Percentiles rank a stretch among this genome's conserved stretches.
Evolutionary conservation across 2,888 invertebrate genomes (phyloP).

Genomic region (Pasiphila rectangulata): DNA sequence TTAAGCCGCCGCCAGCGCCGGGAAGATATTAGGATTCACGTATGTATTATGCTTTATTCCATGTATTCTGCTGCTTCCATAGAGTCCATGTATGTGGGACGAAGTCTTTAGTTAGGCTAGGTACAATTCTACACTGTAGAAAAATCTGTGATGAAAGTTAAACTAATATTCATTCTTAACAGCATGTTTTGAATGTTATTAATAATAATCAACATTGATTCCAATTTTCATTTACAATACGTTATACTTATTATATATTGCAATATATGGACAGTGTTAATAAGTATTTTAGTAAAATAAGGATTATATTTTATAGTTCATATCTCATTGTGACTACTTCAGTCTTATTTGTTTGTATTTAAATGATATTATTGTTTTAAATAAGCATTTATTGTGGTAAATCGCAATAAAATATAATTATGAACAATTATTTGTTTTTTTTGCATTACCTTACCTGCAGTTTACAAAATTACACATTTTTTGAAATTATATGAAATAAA

Average conservation of each 20-base stretch:
- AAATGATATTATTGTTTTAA: not conserved
- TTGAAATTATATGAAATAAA: too few species aligned
- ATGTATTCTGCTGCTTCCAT: not conserved
- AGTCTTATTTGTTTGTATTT: constrained; percentile 5
- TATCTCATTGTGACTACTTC: constrained; percentile 1
- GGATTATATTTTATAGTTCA: not conserved
- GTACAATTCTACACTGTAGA: constrained; percentile 8
- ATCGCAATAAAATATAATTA: not conserved
- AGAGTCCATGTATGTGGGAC: not conserved
- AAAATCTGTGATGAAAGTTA: constrained; percentile 18
- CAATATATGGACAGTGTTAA: not conserved
- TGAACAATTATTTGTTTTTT: not conserved
- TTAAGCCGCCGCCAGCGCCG: too few species aligned
- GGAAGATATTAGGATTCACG: too few species aligned
- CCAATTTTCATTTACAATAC: not conserved
- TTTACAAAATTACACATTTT: too few species aligned
- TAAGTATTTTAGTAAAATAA: constrained; percentile 24
- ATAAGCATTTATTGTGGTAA: not conserved
- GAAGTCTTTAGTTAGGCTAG: not conserved
- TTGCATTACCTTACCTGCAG: not conserved
- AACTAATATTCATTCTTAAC: constrained; percentile 12
- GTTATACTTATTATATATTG: not conserved
- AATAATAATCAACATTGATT: not conserved
- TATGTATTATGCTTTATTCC: too few species aligned
- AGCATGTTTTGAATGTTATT: constrained; percentile 26